phyloP scores from a whole-genome alignment of 2,797 vertebrate species.

The Hemitrygon akajei region DNA sequence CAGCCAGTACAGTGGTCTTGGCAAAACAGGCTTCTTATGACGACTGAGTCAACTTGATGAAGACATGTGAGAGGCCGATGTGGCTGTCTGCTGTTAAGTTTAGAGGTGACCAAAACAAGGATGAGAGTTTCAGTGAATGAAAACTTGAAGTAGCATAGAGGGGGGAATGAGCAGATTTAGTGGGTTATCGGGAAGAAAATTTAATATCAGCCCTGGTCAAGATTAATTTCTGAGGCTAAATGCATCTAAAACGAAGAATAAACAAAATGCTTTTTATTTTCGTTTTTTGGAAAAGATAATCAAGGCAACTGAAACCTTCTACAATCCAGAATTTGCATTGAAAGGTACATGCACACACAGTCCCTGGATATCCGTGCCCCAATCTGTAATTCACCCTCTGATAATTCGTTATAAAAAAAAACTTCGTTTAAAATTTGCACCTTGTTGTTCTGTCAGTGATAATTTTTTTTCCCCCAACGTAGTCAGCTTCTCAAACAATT shows the following conservation, averaged over 20 bases:
- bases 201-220: background rate
- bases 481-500: too few species aligned
- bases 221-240: too few species aligned
- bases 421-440: background rate
- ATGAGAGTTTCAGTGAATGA: background rate
- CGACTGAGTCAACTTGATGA: too few species aligned
- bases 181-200: background rate
- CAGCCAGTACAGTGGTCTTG: background rate
- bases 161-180: background rate
- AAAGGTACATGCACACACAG: too few species aligned
- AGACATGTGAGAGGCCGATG: background rate
- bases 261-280: background rate
- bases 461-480: too few species aligned
- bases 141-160: background rate
- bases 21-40: too few species aligned
- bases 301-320: background rate
- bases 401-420: too few species aligned
- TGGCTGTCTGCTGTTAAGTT: background rate
- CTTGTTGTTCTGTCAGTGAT: too few species aligned
- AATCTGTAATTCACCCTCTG: too few species aligned
- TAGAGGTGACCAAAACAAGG: background rate
- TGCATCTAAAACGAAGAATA: background rate
- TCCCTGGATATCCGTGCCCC: too few species aligned
- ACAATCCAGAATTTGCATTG: too few species aligned
- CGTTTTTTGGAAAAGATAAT: too few species aligned